Evolutionary conservation across 2,797 vertebrate species (phyloP).

Genomic region (Paramormyrops hopkinsi): DNA sequence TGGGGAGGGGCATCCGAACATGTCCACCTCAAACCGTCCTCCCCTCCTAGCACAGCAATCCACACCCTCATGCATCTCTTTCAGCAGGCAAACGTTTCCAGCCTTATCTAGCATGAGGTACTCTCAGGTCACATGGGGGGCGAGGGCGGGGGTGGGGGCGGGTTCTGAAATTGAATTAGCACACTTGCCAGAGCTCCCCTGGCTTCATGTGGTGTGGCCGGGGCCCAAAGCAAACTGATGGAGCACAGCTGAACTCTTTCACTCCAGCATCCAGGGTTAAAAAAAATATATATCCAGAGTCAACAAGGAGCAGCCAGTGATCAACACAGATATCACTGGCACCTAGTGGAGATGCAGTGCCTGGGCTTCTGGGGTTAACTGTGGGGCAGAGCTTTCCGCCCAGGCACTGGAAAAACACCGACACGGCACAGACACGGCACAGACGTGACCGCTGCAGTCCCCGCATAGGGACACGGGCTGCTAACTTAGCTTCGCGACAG

Average conservation of each 20-base stretch:
- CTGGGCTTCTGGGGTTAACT: neutral
- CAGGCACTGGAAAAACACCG: neutral
- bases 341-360: neutral
- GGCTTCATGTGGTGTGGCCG: constrained; percentile 18
- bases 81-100: neutral
- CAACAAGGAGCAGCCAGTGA: neutral
- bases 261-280: neutral
- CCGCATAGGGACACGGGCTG: neutral
- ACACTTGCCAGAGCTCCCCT: neutral
- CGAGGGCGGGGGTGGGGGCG: neutral
- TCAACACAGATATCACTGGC: constrained; percentile 2
- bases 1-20: neutral
- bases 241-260: neutral
- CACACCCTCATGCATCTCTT: neutral
- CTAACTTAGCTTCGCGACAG: neutral
- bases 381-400: neutral
- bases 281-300: neutral
- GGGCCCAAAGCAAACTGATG: constrained; percentile 34
- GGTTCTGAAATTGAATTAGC: neutral
- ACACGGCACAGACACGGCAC: neutral
- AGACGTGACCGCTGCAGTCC: neutral
- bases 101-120: constrained; percentile 10
- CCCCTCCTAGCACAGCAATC: neutral
- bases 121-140: neutral
- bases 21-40: neutral